Conservation (phyloP, 2,888 invertebrate species). For the Gordius sp. region DNA sequence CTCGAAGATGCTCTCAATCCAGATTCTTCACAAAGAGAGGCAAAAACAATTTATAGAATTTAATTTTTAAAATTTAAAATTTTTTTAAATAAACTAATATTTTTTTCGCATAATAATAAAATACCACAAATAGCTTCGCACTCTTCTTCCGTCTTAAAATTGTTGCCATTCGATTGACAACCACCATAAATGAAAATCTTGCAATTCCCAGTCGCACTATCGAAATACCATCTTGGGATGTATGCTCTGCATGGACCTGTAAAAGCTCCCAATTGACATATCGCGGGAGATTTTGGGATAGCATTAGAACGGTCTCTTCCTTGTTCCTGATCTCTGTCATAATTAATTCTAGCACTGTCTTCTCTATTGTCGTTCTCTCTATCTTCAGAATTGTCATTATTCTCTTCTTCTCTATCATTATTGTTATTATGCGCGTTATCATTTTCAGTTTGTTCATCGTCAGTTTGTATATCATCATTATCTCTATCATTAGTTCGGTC, state of each 20-base stretch:
- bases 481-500: not conserved
- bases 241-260: not conserved
- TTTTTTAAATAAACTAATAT: too few relatives aligned
- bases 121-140: too few relatives aligned
- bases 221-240: not conserved
- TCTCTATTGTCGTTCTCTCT: not conserved
- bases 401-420: not conserved
- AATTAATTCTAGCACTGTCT: not conserved
- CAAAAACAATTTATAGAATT: too few relatives aligned
- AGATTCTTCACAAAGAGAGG: too few relatives aligned
- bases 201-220: not conserved
- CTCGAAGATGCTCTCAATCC: too few relatives aligned
- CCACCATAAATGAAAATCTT: not conserved
- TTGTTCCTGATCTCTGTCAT: not conserved
- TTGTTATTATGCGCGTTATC: not conserved
- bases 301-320: not conserved
- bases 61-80: too few relatives aligned
- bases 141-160: not conserved
- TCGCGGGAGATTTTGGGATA: too few relatives aligned
- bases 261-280: not conserved
- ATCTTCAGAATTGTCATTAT: not conserved
- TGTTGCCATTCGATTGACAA: slow-evolving; percentile 12
- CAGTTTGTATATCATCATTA: not conserved
- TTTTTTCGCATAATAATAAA: too few relatives aligned
- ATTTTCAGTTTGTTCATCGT: slow-evolving; percentile 4